Base-by-base conservation (phyloP, 2,797 vertebrate species). In the Macropodus opercularis region DNA sequence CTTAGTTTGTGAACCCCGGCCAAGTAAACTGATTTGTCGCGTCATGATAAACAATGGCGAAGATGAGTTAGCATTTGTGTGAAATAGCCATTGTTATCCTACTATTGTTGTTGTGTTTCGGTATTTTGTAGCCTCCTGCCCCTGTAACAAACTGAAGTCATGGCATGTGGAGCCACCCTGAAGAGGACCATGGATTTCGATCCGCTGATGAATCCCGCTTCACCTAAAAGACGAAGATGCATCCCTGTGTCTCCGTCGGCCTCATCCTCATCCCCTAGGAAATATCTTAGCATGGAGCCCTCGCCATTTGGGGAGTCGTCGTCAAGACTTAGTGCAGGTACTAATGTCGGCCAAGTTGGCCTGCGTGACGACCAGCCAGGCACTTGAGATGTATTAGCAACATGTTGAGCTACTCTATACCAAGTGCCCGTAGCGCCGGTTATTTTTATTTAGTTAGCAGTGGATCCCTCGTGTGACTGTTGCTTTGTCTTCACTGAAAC, bases 141-240 rank as follows among this genome's bases (percentile, higher is more conserved):
- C 48, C 21, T 13, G 60, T 69, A 26, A 59, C 67, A 66, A 79
- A 70, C 52, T 80, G 22, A 79, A 86, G 84, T 85, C 88, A 98
- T 98, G 97, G 97, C 97, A 84, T 98, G 97, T 83, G 96, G 96
- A 87, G 97, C 97, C 85, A 98, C 96, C 79, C 91, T 98, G 72
- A 98, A 98, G 93, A 93, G 97, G 92, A 97, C 94, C 92, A 94
- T 97, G 93, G 97, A 98, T 92, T 98, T 98, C 84, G 96, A 98
- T 90, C 96, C 96, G 14, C 87, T 98, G 72, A 91, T 97, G 88
- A 97, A 91, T 86, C 92, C 90, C 3, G 91, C 94, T 69, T 97
- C 97, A 34, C 96, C 97, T 22, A 98, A 98, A 88, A 90, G 96
- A 74, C 90, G 96, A 74, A 92, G 96, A 76, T 98, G 96, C 66